These are phyloP conservation scores for Glyptemys insculpta DNA, from an alignment of 2,797 vertebrate species.

Conservation along the genomic window DNA sequence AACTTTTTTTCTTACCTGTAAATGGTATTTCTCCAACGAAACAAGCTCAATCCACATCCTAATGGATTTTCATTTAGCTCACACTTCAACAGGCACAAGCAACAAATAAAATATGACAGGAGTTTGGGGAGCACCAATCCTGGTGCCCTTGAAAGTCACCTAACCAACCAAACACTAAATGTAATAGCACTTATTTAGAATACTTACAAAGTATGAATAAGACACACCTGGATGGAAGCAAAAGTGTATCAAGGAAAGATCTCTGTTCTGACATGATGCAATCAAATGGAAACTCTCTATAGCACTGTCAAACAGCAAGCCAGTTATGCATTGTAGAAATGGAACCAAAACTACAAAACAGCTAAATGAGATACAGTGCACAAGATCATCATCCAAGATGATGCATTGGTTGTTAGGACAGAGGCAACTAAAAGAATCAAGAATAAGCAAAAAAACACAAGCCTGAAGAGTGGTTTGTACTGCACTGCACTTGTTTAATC, in stretches of 20 bases:
- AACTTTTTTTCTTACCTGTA: not conserved
- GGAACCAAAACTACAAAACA: conserved; percentile 5
- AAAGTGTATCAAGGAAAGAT: not conserved
- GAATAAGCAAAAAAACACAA: conserved; percentile 3
- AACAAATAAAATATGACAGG: not conserved
- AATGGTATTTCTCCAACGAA: conserved; percentile 1
- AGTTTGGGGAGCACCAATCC: not conserved
- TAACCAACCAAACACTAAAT: not conserved
- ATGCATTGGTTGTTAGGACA: not conserved
- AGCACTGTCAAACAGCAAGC: conserved; percentile 12
- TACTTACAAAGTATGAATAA: conserved; percentile 43
- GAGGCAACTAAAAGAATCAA: not conserved
- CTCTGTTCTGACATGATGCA: conserved; percentile 6
- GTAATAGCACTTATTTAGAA: conserved; percentile 27
- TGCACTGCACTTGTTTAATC: not conserved
- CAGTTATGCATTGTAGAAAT: not conserved
- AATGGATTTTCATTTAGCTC: not conserved
- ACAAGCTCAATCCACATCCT: not conserved
- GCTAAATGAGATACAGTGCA: not conserved
- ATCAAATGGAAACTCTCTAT: not conserved
- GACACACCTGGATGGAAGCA: conserved; percentile 12
- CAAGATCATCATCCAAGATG: conserved; percentile 16
- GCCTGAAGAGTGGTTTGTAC: conserved; percentile 7
- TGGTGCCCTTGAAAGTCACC: conserved; percentile 4
- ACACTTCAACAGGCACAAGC: not conserved